Evolutionary conservation across 2,113 vertebrate genomes (phyloP).

Genomic region (Brienomyrus longianalis): DNA sequence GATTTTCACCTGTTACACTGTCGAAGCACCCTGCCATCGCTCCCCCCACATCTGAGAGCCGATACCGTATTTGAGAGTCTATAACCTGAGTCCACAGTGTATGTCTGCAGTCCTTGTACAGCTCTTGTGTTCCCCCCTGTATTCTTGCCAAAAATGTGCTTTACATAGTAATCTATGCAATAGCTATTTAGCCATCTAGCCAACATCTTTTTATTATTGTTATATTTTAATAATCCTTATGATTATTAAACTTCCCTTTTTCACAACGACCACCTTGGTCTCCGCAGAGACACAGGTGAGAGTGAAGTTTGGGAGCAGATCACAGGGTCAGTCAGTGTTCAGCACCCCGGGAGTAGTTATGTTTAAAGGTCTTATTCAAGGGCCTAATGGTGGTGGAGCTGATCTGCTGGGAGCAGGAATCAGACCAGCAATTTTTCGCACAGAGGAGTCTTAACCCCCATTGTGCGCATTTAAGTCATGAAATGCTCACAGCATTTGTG

Average conservation of each 20-base stretch:
- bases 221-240: background rate
- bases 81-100: too few species aligned
- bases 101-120: too few species aligned
- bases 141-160: too few species aligned
- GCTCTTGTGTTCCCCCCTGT: too few species aligned
- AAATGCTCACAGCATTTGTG: background rate
- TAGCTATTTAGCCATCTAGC: background rate
- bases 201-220: background rate
- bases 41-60: too few species aligned
- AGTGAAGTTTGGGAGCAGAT: background rate
- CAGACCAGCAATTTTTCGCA: background rate
- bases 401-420: background rate
- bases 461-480: background rate
- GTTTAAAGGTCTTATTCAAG: background rate
- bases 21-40: too few species aligned
- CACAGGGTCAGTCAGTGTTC: background rate
- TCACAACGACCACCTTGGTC: background rate
- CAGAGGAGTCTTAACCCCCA: background rate
- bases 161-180: background rate
- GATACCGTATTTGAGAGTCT: too few species aligned
- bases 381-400: background rate
- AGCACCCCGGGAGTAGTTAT: background rate
- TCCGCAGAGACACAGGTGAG: background rate
- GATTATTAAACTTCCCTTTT: background rate
- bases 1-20: too few species aligned